phyloP scores from a whole-genome alignment of 2,888 invertebrate species.

The Yponomeuta cagnagella region DNA sequence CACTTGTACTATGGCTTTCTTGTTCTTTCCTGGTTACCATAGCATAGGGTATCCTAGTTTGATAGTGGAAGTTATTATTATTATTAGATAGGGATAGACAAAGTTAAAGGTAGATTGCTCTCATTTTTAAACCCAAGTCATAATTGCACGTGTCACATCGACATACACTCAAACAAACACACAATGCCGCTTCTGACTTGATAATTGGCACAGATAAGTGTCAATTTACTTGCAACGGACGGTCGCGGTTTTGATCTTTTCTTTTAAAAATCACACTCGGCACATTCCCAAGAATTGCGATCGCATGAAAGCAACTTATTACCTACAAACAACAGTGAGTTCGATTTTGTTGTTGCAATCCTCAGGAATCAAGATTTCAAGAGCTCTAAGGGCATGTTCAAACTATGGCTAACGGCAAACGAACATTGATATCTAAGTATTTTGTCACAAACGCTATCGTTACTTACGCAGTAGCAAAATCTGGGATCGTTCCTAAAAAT shows the following conservation, averaged over 20 bases:
- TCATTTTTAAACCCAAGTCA: too few relatives aligned
- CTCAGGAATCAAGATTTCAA: not conserved
- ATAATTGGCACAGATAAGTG: not conserved
- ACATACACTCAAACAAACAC: not conserved
- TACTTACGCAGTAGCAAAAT: too few relatives aligned
- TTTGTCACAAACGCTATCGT: too few relatives aligned
- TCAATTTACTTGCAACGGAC: not conserved
- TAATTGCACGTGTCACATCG: too few relatives aligned
- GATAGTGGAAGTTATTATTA: too few relatives aligned
- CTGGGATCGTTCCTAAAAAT: too few relatives aligned
- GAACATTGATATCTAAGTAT: too few relatives aligned
- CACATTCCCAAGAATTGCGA: not conserved
- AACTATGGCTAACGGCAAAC: not conserved
- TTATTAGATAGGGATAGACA: too few relatives aligned
- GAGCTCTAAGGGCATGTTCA: not conserved
- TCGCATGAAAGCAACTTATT: not conserved
- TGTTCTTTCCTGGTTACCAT: too few relatives aligned
- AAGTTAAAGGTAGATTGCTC: too few relatives aligned
- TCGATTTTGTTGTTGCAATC: not conserved
- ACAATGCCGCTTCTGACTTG: not conserved
- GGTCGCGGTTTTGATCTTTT: not conserved
- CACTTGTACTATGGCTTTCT: too few relatives aligned
- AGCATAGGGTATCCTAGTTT: too few relatives aligned
- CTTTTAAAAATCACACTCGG: not conserved
- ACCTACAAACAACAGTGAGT: not conserved